phyloP scores from a whole-genome alignment of 1,140 invertebrate species.

The Adelges cooleyi region DNA sequence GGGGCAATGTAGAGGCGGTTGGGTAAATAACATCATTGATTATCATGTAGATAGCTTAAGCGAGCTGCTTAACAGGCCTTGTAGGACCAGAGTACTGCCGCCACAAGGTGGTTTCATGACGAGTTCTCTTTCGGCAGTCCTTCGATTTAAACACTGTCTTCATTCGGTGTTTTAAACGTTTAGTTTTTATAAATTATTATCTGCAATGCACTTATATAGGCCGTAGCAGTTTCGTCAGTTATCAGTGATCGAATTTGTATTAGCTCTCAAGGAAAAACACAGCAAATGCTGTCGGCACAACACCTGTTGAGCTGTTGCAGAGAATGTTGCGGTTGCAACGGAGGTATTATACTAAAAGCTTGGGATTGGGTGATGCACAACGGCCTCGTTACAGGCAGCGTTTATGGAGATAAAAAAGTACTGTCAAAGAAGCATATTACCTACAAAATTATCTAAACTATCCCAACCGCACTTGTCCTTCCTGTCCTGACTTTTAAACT shows the following conservation, averaged over 20 bases:
- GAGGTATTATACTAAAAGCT: constrained; percentile 48
- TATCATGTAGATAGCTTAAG: not conserved
- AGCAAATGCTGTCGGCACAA: constrained; percentile 48
- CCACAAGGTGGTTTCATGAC: not conserved
- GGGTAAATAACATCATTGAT: not conserved
- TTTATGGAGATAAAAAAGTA: constrained; percentile 42
- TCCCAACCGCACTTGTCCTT: too few species aligned
- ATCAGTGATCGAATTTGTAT: constrained; percentile 61
- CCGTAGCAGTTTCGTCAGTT: constrained; percentile 48
- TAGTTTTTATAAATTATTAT: not conserved
- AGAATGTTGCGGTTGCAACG: constrained; percentile 55
- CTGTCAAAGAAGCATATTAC: too few species aligned
- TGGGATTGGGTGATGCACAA: constrained; percentile 47
- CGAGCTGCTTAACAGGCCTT: not conserved
- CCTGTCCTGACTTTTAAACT: too few species aligned
- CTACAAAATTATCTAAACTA: too few species aligned
- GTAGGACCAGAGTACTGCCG: not conserved
- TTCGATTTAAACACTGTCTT: not conserved
- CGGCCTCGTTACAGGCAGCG: constrained; percentile 50
- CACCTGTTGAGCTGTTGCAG: constrained; percentile 56
- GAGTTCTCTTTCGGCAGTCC: not conserved
- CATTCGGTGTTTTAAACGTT: not conserved
- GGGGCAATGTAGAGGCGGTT: not conserved
- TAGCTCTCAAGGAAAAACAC: constrained; percentile 43
- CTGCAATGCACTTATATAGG: constrained; percentile 37